phyloP scores from a whole-genome alignment of 1,140 invertebrate genomes.

The Polypedilum vanderplanki region DNA sequence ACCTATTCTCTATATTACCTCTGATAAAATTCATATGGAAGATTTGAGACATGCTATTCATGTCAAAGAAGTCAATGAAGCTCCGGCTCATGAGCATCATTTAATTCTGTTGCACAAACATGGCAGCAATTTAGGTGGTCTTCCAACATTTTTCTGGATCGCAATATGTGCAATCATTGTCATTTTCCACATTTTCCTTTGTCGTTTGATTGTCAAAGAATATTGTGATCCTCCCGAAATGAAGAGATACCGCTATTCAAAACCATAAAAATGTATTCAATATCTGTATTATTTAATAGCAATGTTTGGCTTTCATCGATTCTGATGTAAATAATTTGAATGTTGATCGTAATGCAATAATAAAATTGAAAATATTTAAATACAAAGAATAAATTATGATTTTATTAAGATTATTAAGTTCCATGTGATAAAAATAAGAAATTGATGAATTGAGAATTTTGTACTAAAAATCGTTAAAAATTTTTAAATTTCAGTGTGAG shows the following conservation, averaged over 20 bases:
- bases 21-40: constrained; percentile 84
- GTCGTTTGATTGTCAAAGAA: constrained; percentile 88
- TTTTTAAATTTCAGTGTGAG: too few species aligned
- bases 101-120: constrained; percentile 87
- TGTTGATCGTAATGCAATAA: neutral
- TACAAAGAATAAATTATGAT: neutral
- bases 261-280: constrained; percentile 47
- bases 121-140: constrained; percentile 80
- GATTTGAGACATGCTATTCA: constrained; percentile 86
- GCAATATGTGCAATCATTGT: constrained; percentile 82
- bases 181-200: constrained; percentile 90
- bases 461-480: too few species aligned
- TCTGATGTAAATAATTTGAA: constrained; percentile 6
- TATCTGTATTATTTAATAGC: too few species aligned
- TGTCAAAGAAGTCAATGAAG: constrained; percentile 79
- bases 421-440: neutral
- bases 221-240: constrained; percentile 66
- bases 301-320: neutral
- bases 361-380: neutral
- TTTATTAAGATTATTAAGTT: neutral
- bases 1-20: constrained; percentile 86
- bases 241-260: constrained; percentile 56
- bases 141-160: constrained; percentile 90
- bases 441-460: too few species aligned
- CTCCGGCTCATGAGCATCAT: constrained; percentile 87